Evolutionary conservation across 2,113 vertebrate genomes (phyloP), one percentile per base, ranked within the genome.

Genomic region (Sterrhoptilus dennistouni): DNA sequence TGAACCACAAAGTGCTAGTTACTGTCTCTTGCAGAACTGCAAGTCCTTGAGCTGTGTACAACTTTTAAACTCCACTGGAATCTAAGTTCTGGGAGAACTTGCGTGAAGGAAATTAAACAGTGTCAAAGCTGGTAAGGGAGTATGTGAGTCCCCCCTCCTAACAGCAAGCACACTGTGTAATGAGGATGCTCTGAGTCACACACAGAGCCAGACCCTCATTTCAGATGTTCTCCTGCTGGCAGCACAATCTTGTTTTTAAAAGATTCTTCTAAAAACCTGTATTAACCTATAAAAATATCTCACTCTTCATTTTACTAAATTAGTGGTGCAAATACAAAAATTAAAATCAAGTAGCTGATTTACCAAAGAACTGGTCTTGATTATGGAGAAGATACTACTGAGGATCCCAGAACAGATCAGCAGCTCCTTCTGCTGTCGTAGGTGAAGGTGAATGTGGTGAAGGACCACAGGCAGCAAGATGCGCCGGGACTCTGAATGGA

Each of bases 371-470:
- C 98, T 98, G 80, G 98, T 98, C 96, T 98, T 99, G 97, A 99
- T 98, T 56, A 99, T 99, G 61, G 99, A 99, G 98, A 99, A 99
- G 89, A 99, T 99, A 91, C 99, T 99, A 98, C 99, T 99, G 71
- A 99, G 99, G 84, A 99, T 99, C 57, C 99, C 99, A 64, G 99
- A 99, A 97, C 99, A 99, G 97, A 99, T 99, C 10, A 99, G 98
- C 53, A 99, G 98, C 96, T 99, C 99, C 76, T 99, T 99, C 98
- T 99, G 99, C 95, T 99, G 99, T 50, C 99, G 98, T 69, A 99
- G 98, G 90, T 99, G 99, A 53, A 99, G 98, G 97, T 99, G 99
- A 94, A 99, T 99, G 96, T 99, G 99, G 97, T 99, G 99, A 14
- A 99, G 98, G 54, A 99, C 99, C 61, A 99, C 99, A 21, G 99